Evolutionary conservation across 2,888 invertebrate genomes (phyloP).

Genomic region (Atrina japonica): DNA sequence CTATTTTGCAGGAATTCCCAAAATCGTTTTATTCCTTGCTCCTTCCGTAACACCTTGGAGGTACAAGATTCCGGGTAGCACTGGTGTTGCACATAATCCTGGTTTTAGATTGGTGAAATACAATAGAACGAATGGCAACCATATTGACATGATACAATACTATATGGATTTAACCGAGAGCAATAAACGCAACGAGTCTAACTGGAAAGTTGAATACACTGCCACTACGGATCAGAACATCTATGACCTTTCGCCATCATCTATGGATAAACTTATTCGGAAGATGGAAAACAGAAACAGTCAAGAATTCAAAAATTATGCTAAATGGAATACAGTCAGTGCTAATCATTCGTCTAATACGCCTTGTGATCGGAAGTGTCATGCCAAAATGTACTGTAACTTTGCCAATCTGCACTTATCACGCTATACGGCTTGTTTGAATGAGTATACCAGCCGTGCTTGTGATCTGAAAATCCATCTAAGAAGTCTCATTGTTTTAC

Average conservation of each 20-base stretch:
- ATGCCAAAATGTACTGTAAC: conserved; percentile 38
- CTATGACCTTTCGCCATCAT: conserved; percentile 89
- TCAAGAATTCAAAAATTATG: conserved; percentile 46
- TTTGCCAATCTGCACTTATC: neutral
- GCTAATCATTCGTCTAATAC: conserved; percentile 36
- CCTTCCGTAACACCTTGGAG: conserved; percentile 94
- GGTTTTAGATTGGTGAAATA: conserved; percentile 94
- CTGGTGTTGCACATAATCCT: conserved; percentile 87
- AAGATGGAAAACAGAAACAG: conserved; percentile 40
- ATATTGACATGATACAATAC: conserved; percentile 94
- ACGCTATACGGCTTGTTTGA: too few species aligned
- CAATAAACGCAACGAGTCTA: conserved; percentile 85
- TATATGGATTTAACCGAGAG: conserved; percentile 89
- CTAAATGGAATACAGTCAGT: conserved; percentile 50
- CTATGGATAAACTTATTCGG: conserved; percentile 86
- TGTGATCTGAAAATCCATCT: too few species aligned
- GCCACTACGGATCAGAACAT: conserved; percentile 89
- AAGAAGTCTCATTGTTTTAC: too few species aligned
- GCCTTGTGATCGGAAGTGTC: conserved; percentile 51
- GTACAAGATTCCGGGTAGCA: conserved; percentile 80
- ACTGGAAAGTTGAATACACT: conserved; percentile 92
- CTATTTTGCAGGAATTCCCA: conserved; percentile 84
- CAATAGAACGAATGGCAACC: conserved; percentile 86
- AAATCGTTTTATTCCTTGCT: conserved; percentile 92
- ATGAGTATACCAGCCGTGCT: too few species aligned